These are phyloP conservation scores for Carcina quercana DNA, from an alignment of 2,888 invertebrate species.

Conservation along the genomic window DNA sequence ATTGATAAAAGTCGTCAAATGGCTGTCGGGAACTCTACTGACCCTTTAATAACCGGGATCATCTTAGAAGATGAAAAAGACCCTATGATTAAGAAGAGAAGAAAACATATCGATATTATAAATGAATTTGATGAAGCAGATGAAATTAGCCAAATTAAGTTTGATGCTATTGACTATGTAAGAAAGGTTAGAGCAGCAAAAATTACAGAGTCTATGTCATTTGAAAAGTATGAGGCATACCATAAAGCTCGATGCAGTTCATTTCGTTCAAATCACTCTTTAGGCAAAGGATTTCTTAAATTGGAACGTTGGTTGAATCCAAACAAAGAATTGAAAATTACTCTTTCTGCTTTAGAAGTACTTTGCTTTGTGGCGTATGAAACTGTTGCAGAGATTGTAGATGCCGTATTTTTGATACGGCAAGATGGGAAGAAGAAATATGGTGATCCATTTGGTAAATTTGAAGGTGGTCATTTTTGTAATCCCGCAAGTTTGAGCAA, in stretches of 20 bases:
- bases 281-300: constrained; percentile 69
- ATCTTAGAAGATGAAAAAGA: constrained; percentile 69
- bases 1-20: constrained; percentile 47
- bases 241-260: constrained; percentile 85
- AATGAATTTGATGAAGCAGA: constrained; percentile 72
- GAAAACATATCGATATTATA: constrained; percentile 67
- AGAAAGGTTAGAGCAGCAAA: constrained; percentile 73
- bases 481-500: constrained; percentile 75
- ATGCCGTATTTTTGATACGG: constrained; percentile 86
- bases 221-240: constrained; percentile 82
- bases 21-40: constrained; percentile 27
- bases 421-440: constrained; percentile 81
- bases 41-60: constrained; percentile 40
- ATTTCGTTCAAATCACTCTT: constrained; percentile 71
- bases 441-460: constrained; percentile 81
- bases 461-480: constrained; percentile 77
- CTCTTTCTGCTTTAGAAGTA: constrained; percentile 81
- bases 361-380: constrained; percentile 91
- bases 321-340: constrained; percentile 75
- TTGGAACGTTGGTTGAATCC: constrained; percentile 78
- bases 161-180: constrained; percentile 73
- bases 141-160: constrained; percentile 67
- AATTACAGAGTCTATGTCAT: constrained; percentile 70
- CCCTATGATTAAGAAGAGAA: constrained; percentile 51
- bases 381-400: constrained; percentile 91